These are phyloP conservation scores for Temnothorax nylanderi DNA, from an alignment of 1,140 invertebrate genomes.

Conservation along the genomic window DNA sequence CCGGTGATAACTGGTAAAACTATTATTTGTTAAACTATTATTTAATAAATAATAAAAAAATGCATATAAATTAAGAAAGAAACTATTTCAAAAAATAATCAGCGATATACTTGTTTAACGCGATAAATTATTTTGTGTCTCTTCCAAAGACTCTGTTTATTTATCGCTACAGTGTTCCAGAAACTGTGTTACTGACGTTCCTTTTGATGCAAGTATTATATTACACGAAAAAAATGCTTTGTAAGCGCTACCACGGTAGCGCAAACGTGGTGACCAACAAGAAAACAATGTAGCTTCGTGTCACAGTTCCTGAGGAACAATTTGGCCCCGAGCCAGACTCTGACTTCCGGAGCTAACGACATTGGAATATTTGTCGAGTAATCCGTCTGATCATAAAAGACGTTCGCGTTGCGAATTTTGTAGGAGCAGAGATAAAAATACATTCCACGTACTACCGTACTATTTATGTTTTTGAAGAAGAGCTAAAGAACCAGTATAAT, in stretches of 20 bases:
- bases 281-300: slow-evolving; percentile 38
- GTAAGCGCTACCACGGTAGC: slow-evolving; percentile 24
- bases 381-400: slow-evolving; percentile 41
- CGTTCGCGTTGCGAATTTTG: background rate
- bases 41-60: background rate
- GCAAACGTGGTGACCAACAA: slow-evolving; percentile 22
- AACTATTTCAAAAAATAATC: background rate
- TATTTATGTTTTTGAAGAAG: background rate
- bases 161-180: background rate
- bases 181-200: background rate
- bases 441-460: background rate
- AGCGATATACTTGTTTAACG: background rate
- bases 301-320: slow-evolving; percentile 58
- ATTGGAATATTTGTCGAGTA: slow-evolving; percentile 68
- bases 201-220: slow-evolving; percentile 17
- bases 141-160: background rate
- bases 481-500: background rate
- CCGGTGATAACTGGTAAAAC: background rate
- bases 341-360: slow-evolving; percentile 64
- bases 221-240: slow-evolving; percentile 48
- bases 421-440: background rate
- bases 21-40: background rate
- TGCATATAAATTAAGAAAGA: background rate
- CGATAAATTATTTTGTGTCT: background rate
- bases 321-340: slow-evolving; percentile 56